Percentiles rank a stretch among this genome's conserved stretches.
These are phyloP conservation scores for Gouania willdenowi DNA, from an alignment of 2,797 vertebrate genomes.

Conservation along the genomic window DNA sequence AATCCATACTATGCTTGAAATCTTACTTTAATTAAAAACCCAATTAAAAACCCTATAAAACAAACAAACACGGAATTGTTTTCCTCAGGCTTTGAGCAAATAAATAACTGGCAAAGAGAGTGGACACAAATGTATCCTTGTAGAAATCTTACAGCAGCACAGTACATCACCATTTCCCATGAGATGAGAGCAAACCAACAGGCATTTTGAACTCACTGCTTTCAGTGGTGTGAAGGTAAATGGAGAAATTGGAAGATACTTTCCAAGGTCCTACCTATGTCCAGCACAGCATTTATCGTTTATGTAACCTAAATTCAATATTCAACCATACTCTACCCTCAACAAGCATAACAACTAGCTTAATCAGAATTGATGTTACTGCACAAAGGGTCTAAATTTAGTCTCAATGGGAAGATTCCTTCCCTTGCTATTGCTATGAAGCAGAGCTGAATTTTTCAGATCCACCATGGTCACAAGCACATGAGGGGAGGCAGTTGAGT, in stretches of 20 bases:
- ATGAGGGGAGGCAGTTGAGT: constrained; percentile 58
- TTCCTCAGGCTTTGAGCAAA: too few relatives aligned
- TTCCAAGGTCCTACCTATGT: background rate
- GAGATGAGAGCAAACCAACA: too few relatives aligned
- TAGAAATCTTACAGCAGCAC: too few relatives aligned
- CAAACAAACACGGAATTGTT: too few relatives aligned
- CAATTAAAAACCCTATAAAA: too few relatives aligned
- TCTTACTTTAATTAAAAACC: too few relatives aligned
- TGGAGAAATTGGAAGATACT: too few relatives aligned
- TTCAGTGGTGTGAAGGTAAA: background rate
- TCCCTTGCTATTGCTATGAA: constrained; percentile 57
- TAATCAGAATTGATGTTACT: constrained; percentile 72
- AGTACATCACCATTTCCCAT: too few relatives aligned
- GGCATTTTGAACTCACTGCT: too few relatives aligned
- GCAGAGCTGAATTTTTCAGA: constrained; percentile 59
- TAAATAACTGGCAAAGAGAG: too few relatives aligned
- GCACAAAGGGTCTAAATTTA: constrained; percentile 71
- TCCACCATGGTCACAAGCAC: constrained; percentile 58
- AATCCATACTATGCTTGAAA: too few relatives aligned
- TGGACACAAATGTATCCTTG: too few relatives aligned
- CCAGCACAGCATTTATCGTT: background rate
- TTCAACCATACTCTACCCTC: constrained; percentile 52
- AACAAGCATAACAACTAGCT: constrained; percentile 31
- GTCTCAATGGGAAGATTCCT: constrained; percentile 59
- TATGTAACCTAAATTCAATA: constrained; percentile 51